These are phyloP conservation scores for Dichetophora obliterata DNA, from an alignment of 2,888 invertebrate species.

Conservation along the genomic window DNA sequence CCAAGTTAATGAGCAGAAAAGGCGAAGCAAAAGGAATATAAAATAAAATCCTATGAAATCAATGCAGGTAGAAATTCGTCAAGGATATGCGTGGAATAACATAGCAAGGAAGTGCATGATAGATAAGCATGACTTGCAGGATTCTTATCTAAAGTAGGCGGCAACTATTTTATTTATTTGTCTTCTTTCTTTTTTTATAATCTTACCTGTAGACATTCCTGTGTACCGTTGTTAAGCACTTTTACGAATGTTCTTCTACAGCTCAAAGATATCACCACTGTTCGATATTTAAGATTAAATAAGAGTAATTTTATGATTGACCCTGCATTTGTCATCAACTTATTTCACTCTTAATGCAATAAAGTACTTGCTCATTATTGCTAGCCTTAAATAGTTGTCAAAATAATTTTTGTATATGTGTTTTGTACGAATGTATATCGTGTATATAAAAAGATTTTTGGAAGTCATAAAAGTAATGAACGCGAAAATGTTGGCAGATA, in stretches of 20 bases:
- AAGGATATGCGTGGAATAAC: background rate
- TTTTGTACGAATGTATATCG: too few species aligned
- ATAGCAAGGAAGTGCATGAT: background rate
- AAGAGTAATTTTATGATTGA: too few species aligned
- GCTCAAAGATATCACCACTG: background rate
- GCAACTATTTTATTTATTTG: background rate
- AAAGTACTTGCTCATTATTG: too few species aligned
- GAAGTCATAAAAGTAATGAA: too few species aligned
- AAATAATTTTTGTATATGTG: too few species aligned
- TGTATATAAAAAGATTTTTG: too few species aligned
- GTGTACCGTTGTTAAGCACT: background rate
- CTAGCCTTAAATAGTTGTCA: too few species aligned
- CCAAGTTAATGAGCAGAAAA: constrained; percentile 18
- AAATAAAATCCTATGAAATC: constrained; percentile 16
- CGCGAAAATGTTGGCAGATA: too few species aligned
- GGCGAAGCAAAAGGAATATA: background rate
- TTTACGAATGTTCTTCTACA: background rate
- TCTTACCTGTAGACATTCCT: background rate
- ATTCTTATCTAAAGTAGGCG: background rate
- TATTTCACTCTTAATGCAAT: too few species aligned
- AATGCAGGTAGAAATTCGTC: constrained; percentile 32
- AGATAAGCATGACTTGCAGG: constrained; percentile 3
- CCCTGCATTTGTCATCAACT: too few species aligned
- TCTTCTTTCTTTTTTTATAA: background rate
- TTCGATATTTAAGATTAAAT: too few species aligned